Evolutionary conservation across 2,797 vertebrate species (phyloP), one percentile per base, ranked within the genome.

Genomic region (Acomys russatus): DNA sequence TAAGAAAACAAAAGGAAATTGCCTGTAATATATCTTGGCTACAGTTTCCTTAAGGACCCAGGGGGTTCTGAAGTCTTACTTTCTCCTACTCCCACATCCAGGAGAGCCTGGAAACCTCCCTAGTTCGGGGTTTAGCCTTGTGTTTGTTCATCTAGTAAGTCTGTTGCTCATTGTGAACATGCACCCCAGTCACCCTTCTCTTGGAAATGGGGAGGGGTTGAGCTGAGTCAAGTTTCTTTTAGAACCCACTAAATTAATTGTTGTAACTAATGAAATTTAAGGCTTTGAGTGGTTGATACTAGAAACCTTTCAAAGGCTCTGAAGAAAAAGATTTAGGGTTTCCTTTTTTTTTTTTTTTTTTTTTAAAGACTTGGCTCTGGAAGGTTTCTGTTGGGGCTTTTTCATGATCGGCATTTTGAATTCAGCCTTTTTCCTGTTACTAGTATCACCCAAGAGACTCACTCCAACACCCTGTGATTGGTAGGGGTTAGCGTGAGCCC

Each of bases 261-360:
- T 83, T 91, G 49, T 94, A 78, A 74, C 76, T 92, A 85, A 49
- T 63, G 35, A 95, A 35, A 89, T 83, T 82, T 88, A 71, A 64
- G 73, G 56, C 68, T 83, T 90, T 88, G 86, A 86, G 88, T 93
- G 90, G 25, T 61, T 78, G 54, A 61, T 83, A 71, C 20, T 90
- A 96, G 92, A 87, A 95, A n/a, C 59, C 2, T 86, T 91, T 98
- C 97, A 92, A 96, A 98, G 95, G 38, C 96, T 61, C 10, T 68
- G 44, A 70, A 30, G 94, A 92, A 59, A 88, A 96, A 93, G 96
- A 83, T 74, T 80, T 0, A 1, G 71, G 59, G 96, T 94, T 79
- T 96, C 94, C 76, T 12, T 87, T 92, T 95, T 61, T 70, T 76
- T 79, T 97, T 94, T 76, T 12, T 87, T 92, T 94, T 59, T 70